Evolutionary conservation across 1,140 invertebrate genomes (phyloP).

Genomic region (Centruroides sculpturatus): DNA sequence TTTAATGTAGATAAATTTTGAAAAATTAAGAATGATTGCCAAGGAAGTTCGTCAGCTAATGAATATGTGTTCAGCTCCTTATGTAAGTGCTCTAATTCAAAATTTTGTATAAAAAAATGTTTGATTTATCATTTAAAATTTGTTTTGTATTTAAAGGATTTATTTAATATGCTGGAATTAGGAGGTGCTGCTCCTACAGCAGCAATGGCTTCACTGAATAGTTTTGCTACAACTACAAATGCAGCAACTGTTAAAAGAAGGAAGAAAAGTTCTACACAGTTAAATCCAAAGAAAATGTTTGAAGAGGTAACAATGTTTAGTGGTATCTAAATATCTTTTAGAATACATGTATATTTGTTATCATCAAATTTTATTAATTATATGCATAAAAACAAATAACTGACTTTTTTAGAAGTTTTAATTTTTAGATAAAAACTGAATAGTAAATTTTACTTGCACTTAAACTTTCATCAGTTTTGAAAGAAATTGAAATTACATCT

Average conservation of each 20-base stretch:
- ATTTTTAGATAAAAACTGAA: no score
- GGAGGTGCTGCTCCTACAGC: conserved; percentile 68
- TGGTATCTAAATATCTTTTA: neutral
- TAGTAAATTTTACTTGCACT: no score
- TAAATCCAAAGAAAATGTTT: conserved; percentile 96
- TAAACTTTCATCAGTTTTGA: no score
- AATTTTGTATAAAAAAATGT: no score
- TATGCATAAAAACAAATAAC: no score
- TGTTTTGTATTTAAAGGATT: conserved; percentile 41
- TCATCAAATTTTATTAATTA: no score
- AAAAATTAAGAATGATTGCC: conserved; percentile 96
- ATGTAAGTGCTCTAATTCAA: conserved; percentile 18
- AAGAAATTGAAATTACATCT: no score
- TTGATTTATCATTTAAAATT: neutral
- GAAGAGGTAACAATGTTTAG: conserved; percentile 48
- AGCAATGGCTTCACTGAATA: conserved; percentile 71
- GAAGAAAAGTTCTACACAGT: conserved; percentile 77
- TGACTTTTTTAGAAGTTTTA: no score
- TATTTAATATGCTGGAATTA: conserved; percentile 65
- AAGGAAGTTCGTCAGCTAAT: conserved; percentile 87
- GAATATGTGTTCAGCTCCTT: conserved; percentile 86
- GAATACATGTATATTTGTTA: no score
- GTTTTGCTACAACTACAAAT: conserved; percentile 14
- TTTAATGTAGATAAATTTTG: conserved; percentile 70
- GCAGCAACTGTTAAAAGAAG: conserved; percentile 28